Conservation (phyloP, 2,113 vertebrate species). For the Otus sunia region DNA sequence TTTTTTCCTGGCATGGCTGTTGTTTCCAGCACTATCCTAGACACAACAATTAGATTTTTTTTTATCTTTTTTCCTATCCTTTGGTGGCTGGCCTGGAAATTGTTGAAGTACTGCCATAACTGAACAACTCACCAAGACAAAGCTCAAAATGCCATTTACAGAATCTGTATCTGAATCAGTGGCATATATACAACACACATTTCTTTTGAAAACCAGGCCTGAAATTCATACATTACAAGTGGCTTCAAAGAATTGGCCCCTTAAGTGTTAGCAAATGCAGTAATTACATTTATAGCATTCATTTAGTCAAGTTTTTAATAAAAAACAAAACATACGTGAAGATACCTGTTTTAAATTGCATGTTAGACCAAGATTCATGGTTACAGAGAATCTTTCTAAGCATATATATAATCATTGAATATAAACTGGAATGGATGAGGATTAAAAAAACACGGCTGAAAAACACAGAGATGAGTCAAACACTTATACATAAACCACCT, state of each 20-base stretch:
- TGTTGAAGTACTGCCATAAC: neutral
- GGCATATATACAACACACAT: neutral
- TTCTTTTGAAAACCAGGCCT: neutral
- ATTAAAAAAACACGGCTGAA: neutral
- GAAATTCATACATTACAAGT: neutral
- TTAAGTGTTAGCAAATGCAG: neutral
- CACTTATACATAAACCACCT: neutral
- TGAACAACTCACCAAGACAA: neutral
- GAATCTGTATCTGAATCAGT: neutral
- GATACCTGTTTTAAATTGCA: neutral
- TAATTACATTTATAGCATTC: neutral
- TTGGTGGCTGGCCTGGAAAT: neutral
- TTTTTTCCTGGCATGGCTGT: neutral
- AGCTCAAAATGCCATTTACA: neutral
- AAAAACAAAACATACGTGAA: neutral
- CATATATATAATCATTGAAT: neutral
- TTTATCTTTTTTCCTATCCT: neutral
- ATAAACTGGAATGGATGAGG: neutral
- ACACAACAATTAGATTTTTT: neutral
- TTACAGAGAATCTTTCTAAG: neutral
- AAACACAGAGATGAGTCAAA: slow-evolving; percentile 3
- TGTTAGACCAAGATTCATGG: neutral
- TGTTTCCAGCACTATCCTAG: neutral
- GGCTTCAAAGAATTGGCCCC: neutral
- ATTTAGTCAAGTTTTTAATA: neutral